phyloP scores from a whole-genome alignment of 1,140 invertebrate species.

The Radopholus similis region DNA sequence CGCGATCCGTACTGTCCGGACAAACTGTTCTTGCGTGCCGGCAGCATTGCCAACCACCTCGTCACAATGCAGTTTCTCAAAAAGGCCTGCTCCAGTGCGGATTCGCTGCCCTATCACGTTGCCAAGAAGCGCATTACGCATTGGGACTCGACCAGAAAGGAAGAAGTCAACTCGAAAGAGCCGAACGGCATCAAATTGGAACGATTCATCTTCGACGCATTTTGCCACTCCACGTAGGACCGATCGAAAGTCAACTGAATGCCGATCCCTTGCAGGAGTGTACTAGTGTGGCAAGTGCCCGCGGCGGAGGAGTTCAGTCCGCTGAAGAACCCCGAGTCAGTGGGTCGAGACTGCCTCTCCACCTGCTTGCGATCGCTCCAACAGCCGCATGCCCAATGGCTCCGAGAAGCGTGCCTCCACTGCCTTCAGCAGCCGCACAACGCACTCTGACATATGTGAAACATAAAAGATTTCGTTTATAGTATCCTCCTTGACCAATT shows the following conservation, averaged over 20 bases:
- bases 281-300: slow-evolving; percentile 86
- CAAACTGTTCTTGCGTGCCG: slow-evolving; percentile 80
- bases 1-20: slow-evolving; percentile 70
- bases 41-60: slow-evolving; percentile 97
- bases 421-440: too few relatives aligned
- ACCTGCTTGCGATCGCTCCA: slow-evolving; percentile 77
- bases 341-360: slow-evolving; percentile 74
- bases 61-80: slow-evolving; percentile 82
- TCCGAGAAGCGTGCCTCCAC: slow-evolving; percentile 72
- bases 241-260: too few relatives aligned
- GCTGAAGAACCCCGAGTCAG: slow-evolving; percentile 82
- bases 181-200: slow-evolving; percentile 97
- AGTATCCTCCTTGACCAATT: too few relatives aligned
- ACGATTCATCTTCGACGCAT: slow-evolving; percentile 98
- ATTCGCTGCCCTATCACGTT: slow-evolving; percentile 77
- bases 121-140: slow-evolving; percentile 96
- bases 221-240: too few relatives aligned
- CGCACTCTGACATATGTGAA: too few relatives aligned
- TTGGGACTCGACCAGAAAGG: slow-evolving; percentile 71
- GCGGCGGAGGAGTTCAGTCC: slow-evolving; percentile 92
- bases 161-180: slow-evolving; percentile 70
- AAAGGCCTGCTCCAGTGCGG: slow-evolving; percentile 63
- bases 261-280: slow-evolving; percentile 66
- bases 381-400: slow-evolving; percentile 76
- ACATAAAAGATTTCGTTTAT: too few relatives aligned